Evolutionary conservation across 2,888 invertebrate genomes (phyloP).

Genomic region (Drosophila subquinaria): DNA sequence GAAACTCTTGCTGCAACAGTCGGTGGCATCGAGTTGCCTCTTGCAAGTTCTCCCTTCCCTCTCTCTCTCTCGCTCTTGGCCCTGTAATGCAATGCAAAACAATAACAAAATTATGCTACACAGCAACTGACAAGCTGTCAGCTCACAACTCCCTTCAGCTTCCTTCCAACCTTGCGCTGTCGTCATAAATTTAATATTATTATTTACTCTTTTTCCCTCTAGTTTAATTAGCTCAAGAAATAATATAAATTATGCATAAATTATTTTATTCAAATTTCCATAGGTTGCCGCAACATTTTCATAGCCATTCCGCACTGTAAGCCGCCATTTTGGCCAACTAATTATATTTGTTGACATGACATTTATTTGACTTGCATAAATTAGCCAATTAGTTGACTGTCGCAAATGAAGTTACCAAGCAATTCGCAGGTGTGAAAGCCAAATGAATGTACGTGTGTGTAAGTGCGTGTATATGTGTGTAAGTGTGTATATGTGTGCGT

Average conservation of each 20-base stretch:
- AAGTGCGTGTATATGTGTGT: neutral
- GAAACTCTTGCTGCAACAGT: slow-evolving; percentile 10
- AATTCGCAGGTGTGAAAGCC: slow-evolving; percentile 58
- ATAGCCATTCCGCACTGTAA: slow-evolving; percentile 6
- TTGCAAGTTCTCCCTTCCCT: neutral
- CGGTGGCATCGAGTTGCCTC: slow-evolving; percentile 20
- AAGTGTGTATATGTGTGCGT: neutral
- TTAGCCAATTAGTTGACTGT: slow-evolving; percentile 74
- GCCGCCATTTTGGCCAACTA: slow-evolving; percentile 58
- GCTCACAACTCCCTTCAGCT: slow-evolving; percentile 11
- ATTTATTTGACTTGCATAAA: slow-evolving; percentile 81
- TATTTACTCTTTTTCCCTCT: slow-evolving; percentile 4
- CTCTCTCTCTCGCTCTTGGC: slow-evolving; percentile 5
- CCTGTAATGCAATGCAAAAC: slow-evolving; percentile 72
- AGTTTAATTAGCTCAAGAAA: slow-evolving; percentile 41
- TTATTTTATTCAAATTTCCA: slow-evolving; percentile 11
- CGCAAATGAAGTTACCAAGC: slow-evolving; percentile 67
- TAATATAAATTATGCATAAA: slow-evolving; percentile 52
- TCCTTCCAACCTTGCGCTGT: slow-evolving; percentile 15
- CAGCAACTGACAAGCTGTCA: slow-evolving; percentile 56
- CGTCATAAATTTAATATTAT: slow-evolving; percentile 4
- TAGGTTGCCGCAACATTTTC: slow-evolving; percentile 26
- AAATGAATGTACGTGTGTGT: slow-evolving; percentile 4
- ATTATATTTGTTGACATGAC: slow-evolving; percentile 78
- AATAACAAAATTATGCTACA: slow-evolving; percentile 75